phyloP scores from a whole-genome alignment of 2,113 vertebrate genomes.

The Hydrolagus affinis region DNA sequence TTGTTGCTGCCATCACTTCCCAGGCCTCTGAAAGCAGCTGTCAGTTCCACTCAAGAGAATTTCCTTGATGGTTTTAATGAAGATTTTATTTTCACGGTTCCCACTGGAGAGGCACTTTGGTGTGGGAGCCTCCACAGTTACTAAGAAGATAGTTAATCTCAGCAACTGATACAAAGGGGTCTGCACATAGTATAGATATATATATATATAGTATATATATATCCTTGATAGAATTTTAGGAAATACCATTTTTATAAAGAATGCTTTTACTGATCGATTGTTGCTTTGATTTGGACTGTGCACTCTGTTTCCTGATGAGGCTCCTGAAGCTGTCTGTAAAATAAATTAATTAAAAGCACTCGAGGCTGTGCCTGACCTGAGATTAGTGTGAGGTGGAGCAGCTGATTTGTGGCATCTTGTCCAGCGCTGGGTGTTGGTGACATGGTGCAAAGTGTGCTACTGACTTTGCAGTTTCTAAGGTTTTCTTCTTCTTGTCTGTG shows the following conservation, averaged over 20 bases:
- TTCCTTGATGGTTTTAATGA: not conserved
- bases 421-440: not conserved
- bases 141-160: not conserved
- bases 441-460: not conserved
- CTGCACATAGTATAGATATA: not conserved
- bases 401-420: not conserved
- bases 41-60: not conserved
- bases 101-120: not conserved
- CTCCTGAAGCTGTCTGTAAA: not conserved
- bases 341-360: too few relatives aligned
- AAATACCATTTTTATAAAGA: not conserved
- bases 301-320: not conserved
- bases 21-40: not conserved
- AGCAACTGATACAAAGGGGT: not conserved
- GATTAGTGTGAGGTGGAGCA: not conserved
- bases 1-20: not conserved
- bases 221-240: not conserved
- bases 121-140: not conserved
- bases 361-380: not conserved
- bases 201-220: too few relatives aligned
- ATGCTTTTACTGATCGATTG: conserved; percentile 1
- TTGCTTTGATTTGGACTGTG: conserved; percentile 5
- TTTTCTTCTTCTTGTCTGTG: not conserved
- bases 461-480: too few relatives aligned
- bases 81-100: not conserved